Base-by-base conservation (phyloP, 2,113 vertebrate species). In the Megaptera novaeangliae region DNA sequence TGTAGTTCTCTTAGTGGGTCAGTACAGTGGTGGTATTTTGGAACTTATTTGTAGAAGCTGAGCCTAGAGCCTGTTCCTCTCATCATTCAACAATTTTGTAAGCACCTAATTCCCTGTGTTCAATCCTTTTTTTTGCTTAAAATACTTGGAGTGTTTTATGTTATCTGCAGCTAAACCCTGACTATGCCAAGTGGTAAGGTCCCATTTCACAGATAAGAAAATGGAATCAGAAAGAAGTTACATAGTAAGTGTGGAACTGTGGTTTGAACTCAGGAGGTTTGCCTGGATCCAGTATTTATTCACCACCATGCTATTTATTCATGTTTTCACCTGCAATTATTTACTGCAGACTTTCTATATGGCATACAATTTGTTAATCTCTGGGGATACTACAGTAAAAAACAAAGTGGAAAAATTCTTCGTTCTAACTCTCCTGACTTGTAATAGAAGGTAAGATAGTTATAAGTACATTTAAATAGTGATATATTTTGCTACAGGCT, bases 401-500 rank as follows among this genome's bases (percentile, higher is more conserved):
- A 88, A 34, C 20, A 84, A 66, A 96, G 61, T 86, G 41, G 46
- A 36, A 88, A 88, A 84, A 68, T 57, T 94, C 66, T 96, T 96
- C 72, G 36, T 94, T 88, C 46, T 44, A 61, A 13, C 72, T 92
- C 41, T 90, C 57, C 57, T 94, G 68, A 75, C 44, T 89, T 95
- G 20, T 63, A 80, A 34, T 18, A 88, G 55, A 64, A 72, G 75
- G 46, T 69, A 74, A 41, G 82, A 71, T 75, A 75, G 44, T 80
- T 78, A 64, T 57, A 90, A 83, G 72, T 66, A 49, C 80, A 84
- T 96, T 95, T 88, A 89, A 95, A 96, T 52, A 83, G 78, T 68
- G 87, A 55, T 82, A 14, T 46, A 41, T 80, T 95, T 92, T 96
- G 95, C 92, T 82, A 83, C 27, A 44, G 78, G 95, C 87, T 95